Base-by-base conservation (phyloP, 2,888 invertebrate genomes). In the Operophtera brumata region DNA sequence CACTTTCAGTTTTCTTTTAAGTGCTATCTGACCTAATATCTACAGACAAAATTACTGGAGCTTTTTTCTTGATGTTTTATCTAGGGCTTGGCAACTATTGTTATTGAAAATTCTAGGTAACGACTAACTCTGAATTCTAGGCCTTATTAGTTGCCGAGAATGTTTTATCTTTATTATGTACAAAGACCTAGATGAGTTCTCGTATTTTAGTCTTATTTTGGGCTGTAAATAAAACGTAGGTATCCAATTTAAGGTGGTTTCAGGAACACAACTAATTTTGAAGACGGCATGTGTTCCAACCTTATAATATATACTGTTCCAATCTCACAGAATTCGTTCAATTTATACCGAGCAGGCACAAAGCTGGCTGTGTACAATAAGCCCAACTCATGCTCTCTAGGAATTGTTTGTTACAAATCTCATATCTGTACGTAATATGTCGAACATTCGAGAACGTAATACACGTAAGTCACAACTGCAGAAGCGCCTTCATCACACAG, bases 1-100 rank as follows among this genome's bases (percentile, higher is more conserved):
- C 32, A 47, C 30, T 30, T 47, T 40, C 26, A 37, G 30, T 30
- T 30, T 7, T 40, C 47, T 47, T 11, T 12, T 32, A 11, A 47
- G 40, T 40, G 25, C 47, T 12, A 32, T 32, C 20, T 32, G 40
- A 32, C 47, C 47, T 43, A 13, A 13, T 32, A 32, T 32, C 30
- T 30, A 30, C 30, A 30, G 30, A 30, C 30, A 20, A 20, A 20
- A 7, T 30, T 30, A 32, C 42, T 10, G 13, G 12, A 47, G 39
- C 7, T 35, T 26, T 34, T 41, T 34, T 20, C 26, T 35, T 41
- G 12, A 41, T 34, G 40, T 34, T 26, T 25, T 34, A 9, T 46
- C 28, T 3, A 25, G 34, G 20, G 44, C 25, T 35, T 44, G 44
- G 9, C 20, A 20, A 20, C 20, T 20, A 4, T 20, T 20, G 20